Percentiles rank a stretch among this genome's conserved stretches.
phyloP scores from a whole-genome alignment of 2,888 invertebrate species.

The Platycnemis pennipes region DNA sequence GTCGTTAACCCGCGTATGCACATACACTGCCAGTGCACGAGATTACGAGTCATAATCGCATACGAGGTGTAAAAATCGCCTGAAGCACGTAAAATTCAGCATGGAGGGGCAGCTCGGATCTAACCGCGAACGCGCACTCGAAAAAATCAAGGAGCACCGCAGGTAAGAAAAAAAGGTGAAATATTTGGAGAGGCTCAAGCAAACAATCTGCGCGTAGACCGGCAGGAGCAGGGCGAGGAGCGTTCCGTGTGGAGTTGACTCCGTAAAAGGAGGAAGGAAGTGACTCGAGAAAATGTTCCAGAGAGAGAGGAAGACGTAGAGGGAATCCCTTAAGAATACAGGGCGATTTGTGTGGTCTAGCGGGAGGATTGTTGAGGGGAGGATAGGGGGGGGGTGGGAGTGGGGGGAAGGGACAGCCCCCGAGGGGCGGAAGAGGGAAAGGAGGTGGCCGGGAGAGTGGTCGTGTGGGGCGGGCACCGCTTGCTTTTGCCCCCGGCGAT shows the following conservation, averaged over 20 bases:
- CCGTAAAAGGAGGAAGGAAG: background rate
- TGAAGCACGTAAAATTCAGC: no score
- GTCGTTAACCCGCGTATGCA: no score
- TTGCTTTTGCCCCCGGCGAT: slow-evolving; percentile 25
- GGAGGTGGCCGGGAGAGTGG: background rate
- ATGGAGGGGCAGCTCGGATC: no score
- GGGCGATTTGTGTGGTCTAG: background rate
- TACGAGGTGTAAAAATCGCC: no score
- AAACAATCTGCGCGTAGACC: background rate
- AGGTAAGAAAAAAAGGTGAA: background rate
- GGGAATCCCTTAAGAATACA: background rate
- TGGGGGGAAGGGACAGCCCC: background rate
- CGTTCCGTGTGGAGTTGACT: background rate
- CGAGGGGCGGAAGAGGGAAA: background rate
- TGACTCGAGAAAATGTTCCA: background rate
- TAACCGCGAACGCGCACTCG: background rate
- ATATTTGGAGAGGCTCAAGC: background rate
- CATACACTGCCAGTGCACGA: no score
- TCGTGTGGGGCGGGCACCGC: background rate
- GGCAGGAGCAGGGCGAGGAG: background rate
- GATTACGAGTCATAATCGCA: no score
- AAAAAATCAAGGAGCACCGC: background rate
- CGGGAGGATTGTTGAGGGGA: background rate
- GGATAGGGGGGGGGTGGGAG: background rate
- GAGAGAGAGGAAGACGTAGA: background rate